Percentiles rank a stretch among this genome's conserved stretches.
Conservation (phyloP, 2,797 vertebrate genomes). For the Pelobates cultripes region DNA sequence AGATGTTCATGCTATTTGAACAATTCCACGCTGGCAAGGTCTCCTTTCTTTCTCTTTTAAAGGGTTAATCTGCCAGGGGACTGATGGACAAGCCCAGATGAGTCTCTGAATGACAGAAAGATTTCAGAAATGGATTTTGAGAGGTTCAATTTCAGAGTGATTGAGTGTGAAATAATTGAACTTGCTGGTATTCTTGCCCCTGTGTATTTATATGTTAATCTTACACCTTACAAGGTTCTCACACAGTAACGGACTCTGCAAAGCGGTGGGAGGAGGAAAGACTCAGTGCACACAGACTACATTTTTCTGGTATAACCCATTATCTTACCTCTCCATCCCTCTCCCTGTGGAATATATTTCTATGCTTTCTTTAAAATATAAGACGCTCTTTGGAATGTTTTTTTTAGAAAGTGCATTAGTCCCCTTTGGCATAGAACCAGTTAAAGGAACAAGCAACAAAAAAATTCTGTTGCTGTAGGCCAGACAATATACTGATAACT, state of each 20-base stretch:
- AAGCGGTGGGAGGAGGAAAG: slow-evolving; percentile 15
- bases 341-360: slow-evolving; percentile 13
- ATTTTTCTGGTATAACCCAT: slow-evolving; percentile 16
- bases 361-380: slow-evolving; percentile 12
- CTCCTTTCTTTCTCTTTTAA: neutral
- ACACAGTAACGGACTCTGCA: slow-evolving; percentile 5
- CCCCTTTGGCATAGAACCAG: neutral
- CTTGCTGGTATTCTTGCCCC: slow-evolving; percentile 41
- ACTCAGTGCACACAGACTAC: slow-evolving; percentile 26
- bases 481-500: too few relatives aligned
- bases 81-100: slow-evolving; percentile 33
- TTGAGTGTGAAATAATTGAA: slow-evolving; percentile 55
- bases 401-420: neutral
- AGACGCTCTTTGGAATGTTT: neutral
- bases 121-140: slow-evolving; percentile 46
- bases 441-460: neutral
- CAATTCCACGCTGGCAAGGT: neutral
- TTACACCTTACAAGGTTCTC: slow-evolving; percentile 42
- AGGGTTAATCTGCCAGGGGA: slow-evolving; percentile 19
- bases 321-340: slow-evolving; percentile 10
- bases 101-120: slow-evolving; percentile 36
- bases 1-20: neutral
- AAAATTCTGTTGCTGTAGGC: too few relatives aligned
- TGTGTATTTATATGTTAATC: slow-evolving; percentile 53
- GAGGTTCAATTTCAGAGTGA: slow-evolving; percentile 50